Conservation (phyloP, 2,888 invertebrate genomes). For the Pristionchus arcanus region DNA sequence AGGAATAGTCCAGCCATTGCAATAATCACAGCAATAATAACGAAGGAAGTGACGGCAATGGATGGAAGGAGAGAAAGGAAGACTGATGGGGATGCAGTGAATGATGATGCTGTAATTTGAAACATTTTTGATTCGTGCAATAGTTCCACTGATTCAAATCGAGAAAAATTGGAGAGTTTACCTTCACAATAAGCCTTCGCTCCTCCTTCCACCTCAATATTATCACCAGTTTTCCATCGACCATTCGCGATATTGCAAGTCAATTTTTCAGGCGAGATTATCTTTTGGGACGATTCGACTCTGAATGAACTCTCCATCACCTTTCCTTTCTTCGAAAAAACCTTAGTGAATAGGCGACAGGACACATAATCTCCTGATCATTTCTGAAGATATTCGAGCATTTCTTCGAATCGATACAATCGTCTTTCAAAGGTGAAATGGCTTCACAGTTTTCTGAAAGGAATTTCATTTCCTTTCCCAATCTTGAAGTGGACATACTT, state of each 20-base stretch:
- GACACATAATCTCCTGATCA: background rate
- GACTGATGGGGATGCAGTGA: background rate
- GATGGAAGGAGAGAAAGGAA: background rate
- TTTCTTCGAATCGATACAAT: background rate
- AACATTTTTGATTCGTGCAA: background rate
- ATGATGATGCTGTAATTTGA: background rate
- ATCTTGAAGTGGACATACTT: background rate
- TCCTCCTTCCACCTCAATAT: background rate
- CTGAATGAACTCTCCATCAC: background rate
- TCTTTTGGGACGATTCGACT: background rate
- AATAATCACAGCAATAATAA: background rate
- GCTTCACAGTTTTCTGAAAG: background rate
- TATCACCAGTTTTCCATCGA: background rate
- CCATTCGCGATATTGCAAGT: background rate
- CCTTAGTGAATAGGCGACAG: background rate
- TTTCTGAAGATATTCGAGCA: background rate
- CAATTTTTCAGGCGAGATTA: background rate
- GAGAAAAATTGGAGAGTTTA: background rate
- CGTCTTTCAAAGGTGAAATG: background rate
- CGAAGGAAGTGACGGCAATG: background rate
- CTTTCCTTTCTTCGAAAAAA: background rate
- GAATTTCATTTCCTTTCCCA: background rate
- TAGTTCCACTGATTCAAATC: background rate
- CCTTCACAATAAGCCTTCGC: slow-evolving; percentile 9
- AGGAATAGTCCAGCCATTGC: background rate